A percentile compares a stretch with the other conserved stretches of the same genome.
phyloP scores from a whole-genome alignment of 2,113 vertebrate species.

The Caranx melampygus region DNA sequence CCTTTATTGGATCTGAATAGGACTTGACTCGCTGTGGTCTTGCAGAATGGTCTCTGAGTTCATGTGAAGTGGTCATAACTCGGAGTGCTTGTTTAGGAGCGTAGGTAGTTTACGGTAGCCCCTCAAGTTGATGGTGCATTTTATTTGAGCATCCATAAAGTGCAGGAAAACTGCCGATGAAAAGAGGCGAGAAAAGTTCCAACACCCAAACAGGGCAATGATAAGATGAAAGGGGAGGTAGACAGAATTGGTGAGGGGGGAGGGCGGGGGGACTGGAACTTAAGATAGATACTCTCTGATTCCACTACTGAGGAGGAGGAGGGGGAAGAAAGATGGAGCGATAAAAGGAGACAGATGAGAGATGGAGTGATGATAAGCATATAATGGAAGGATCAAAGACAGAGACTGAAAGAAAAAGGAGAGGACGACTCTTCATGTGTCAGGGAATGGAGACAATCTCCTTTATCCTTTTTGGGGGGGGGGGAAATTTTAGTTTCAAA shows the following conservation, averaged over 20 bases:
- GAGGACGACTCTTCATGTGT: background rate
- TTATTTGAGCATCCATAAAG: conserved; percentile 50
- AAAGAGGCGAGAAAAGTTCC: conserved; percentile 31
- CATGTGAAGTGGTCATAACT: conserved; percentile 25
- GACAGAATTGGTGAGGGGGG: background rate
- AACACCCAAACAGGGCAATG: conserved; percentile 19
- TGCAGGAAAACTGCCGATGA: conserved; percentile 58
- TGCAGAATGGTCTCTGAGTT: background rate
- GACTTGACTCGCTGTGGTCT: conserved; percentile 9
- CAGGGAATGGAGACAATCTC: background rate
- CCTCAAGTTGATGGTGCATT: conserved; percentile 49
- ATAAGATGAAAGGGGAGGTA: conserved; percentile 28
- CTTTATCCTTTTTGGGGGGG: background rate
- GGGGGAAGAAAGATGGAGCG: conserved; percentile 9
- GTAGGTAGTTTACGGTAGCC: conserved; percentile 43
- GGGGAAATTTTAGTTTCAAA: background rate
- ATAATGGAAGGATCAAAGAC: conserved; percentile 44
- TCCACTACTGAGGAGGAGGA: conserved; percentile 26
- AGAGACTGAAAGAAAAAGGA: background rate
- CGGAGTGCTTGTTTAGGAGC: conserved; percentile 13
- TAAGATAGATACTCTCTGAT: conserved; percentile 28
- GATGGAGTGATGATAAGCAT: conserved; percentile 21
- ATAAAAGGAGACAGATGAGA: conserved; percentile 25
- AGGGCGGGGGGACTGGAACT: conserved; percentile 8
- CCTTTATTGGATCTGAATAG: background rate